Percentiles rank a stretch among this genome's conserved stretches.
These are phyloP conservation scores for Schizotus pectinicornis DNA, from an alignment of 2,888 invertebrate species.

Conservation along the genomic window DNA sequence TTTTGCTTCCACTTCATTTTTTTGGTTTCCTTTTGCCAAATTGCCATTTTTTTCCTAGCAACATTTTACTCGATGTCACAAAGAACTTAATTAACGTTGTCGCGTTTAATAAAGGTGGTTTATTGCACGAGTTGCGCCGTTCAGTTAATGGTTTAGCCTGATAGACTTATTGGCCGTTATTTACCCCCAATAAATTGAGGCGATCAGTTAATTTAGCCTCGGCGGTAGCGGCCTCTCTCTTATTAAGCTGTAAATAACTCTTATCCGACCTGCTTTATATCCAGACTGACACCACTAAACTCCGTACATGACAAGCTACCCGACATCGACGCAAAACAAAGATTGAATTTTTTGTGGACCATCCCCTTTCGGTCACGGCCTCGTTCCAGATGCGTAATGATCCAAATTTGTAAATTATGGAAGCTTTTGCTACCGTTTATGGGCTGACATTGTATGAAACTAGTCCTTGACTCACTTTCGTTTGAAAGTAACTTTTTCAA, in stretches of 20 bases:
- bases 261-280: constrained; percentile 36
- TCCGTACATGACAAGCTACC: constrained; percentile 25
- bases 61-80: too few relatives aligned
- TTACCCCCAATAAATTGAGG: constrained; percentile 57
- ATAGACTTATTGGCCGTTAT: constrained; percentile 59
- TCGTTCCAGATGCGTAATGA: constrained; percentile 2
- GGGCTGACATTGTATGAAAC: constrained; percentile 13
- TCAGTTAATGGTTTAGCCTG: constrained; percentile 42
- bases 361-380: too few relatives aligned
- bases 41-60: too few relatives aligned
- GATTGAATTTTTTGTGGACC: constrained; percentile 12
- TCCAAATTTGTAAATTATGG: not conserved
- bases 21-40: too few relatives aligned
- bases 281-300: constrained; percentile 33
- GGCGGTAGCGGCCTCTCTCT: constrained; percentile 39
- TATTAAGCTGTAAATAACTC: constrained; percentile 48
- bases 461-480: constrained; percentile 13
- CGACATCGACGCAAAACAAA: constrained; percentile 2
- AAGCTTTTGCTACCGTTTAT: constrained; percentile 22
- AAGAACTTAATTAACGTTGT: constrained; percentile 2
- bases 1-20: too few relatives aligned
- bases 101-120: constrained; percentile 26
- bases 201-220: constrained; percentile 58
- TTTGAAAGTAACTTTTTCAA: not conserved
- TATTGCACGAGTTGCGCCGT: constrained; percentile 29